phyloP scores from a whole-genome alignment of 2,113 vertebrate genomes.

The Menura novaehollandiae region DNA sequence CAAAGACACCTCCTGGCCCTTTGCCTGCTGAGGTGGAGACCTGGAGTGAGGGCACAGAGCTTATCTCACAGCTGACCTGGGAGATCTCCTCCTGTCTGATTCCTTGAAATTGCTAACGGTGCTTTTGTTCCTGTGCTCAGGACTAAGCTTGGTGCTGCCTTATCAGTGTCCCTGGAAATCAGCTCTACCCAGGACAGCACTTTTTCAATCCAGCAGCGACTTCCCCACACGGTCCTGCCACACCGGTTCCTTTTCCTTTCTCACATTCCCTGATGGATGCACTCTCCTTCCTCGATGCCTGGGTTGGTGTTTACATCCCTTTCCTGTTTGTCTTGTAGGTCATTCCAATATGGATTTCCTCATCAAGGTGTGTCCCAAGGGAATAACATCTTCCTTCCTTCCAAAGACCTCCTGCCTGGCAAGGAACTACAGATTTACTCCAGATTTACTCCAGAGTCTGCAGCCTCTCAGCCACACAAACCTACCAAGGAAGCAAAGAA shows the following conservation, averaged over 20 bases:
- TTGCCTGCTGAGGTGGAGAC: background rate
- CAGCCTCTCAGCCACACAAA: conserved; percentile 65
- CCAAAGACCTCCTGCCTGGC: conserved; percentile 60
- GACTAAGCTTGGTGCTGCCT: background rate
- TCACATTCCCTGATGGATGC: background rate
- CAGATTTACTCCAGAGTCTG: conserved; percentile 67
- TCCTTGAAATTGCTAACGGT: background rate
- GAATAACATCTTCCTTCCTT: conserved; percentile 71
- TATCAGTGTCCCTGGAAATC: background rate
- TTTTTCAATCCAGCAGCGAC: background rate
- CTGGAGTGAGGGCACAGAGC: background rate
- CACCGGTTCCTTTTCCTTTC: background rate
- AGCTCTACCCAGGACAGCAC: background rate
- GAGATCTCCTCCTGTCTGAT: background rate
- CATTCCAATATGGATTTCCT: conserved; percentile 71
- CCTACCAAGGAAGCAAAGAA: conserved; percentile 28
- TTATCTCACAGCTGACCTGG: background rate
- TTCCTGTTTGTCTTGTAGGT: conserved; percentile 59
- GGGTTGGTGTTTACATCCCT: background rate
- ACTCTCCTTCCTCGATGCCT: background rate
- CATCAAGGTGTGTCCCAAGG: conserved; percentile 55
- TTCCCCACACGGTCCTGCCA: background rate
- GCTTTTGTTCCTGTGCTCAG: background rate
- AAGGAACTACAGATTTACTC: background rate
- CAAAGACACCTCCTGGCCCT: background rate